Evolutionary conservation across 1,140 invertebrate species (phyloP).

Genomic region (Epicauta chinensis): DNA sequence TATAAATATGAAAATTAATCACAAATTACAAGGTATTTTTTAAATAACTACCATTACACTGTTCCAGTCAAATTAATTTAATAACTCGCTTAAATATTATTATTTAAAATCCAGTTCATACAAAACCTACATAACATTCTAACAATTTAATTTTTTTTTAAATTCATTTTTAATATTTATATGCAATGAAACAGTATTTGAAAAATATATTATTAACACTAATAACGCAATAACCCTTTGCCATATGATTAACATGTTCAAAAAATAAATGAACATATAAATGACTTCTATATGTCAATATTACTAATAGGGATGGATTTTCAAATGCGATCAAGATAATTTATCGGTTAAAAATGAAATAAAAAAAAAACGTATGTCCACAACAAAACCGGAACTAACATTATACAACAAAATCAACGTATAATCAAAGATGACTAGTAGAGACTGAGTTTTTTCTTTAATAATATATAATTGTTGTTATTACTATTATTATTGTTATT

Average conservation of each 20-base stretch:
- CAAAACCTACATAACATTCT: slow-evolving; percentile 22
- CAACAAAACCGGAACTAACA: slow-evolving; percentile 13
- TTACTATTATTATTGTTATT: too few species aligned
- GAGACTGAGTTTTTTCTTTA: slow-evolving; percentile 34
- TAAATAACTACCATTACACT: slow-evolving; percentile 8
- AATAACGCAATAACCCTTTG: slow-evolving; percentile 29
- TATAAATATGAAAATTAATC: slow-evolving; percentile 21
- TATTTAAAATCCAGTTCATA: slow-evolving; percentile 14
- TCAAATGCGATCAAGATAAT: too few species aligned
- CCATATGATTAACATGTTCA: slow-evolving; percentile 19
- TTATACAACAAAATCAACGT: slow-evolving; percentile 31
- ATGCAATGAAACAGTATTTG: slow-evolving; percentile 15
- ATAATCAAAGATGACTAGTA: slow-evolving; percentile 41
- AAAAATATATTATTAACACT: slow-evolving; percentile 21
- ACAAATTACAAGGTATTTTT: slow-evolving; percentile 7
- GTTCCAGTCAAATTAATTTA: slow-evolving; percentile 13
- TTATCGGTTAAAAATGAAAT: too few species aligned
- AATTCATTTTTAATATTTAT: background rate
- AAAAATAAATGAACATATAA: too few species aligned
- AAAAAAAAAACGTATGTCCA: background rate
- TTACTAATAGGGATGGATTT: too few species aligned
- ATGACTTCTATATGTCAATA: too few species aligned
- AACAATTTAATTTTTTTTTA: slow-evolving; percentile 8
- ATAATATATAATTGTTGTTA: too few species aligned
- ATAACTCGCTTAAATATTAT: background rate